Percentiles rank a stretch among this genome's conserved stretches.
Evolutionary conservation across 2,113 vertebrate genomes (phyloP).

Genomic region (Limnothrissa miodon): DNA sequence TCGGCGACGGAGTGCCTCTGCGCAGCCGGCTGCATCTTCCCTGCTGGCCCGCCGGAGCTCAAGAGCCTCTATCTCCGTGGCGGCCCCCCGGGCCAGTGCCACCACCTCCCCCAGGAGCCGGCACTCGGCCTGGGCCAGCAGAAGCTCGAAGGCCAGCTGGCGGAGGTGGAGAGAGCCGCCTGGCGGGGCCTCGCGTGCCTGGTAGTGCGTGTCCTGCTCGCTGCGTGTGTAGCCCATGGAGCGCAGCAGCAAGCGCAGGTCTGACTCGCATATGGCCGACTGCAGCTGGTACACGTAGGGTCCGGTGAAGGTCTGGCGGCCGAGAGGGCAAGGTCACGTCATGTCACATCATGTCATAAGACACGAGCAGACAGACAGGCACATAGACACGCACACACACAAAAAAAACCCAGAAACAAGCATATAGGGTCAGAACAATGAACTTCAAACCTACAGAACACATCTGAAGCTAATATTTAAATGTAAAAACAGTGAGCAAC

Average conservation of each 20-base stretch:
- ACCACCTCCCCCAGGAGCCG: conserved; percentile 90
- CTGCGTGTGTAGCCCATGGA: conserved; percentile 83
- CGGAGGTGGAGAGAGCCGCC: conserved; percentile 78
- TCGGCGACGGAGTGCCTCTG: conserved; percentile 82
- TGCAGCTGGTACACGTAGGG: conserved; percentile 95
- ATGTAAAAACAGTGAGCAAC: not conserved
- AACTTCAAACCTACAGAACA: not conserved
- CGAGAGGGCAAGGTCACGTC: conserved; percentile 10
- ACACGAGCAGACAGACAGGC: not conserved
- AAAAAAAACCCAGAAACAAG: not conserved
- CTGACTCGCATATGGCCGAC: conserved; percentile 83
- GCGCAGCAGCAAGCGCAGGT: conserved; percentile 83
- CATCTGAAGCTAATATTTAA: not conserved
- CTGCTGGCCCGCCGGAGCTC: conserved; percentile 78
- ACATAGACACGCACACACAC: not conserved
- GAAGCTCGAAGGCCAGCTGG: conserved; percentile 92
- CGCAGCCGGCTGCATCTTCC: conserved; percentile 84
- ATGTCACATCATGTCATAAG: not conserved
- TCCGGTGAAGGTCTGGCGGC: conserved; percentile 90
- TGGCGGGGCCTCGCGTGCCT: conserved; percentile 62
- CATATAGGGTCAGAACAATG: not conserved
- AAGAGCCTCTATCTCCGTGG: conserved; percentile 84
- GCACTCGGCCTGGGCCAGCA: conserved; percentile 91
- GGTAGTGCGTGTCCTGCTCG: conserved; percentile 80
- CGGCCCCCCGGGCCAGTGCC: conserved; percentile 85